These are phyloP conservation scores for cattle (Bos taurus) DNA, from an alignment of 2,113 vertebrate genomes.

Conservation along the genomic window ARS-UCD2.0 NC_037336.1:35852501-35853000, in stretches of 20 bases:
- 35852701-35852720: not conserved
- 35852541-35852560: conserved; percentile 33
- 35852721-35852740: not conserved
- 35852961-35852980: not conserved
- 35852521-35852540: not conserved
- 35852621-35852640: not conserved
- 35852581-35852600: not conserved
- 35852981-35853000: not conserved
- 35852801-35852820: not conserved
- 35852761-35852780: not conserved
- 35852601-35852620: not conserved
- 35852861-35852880: not conserved
- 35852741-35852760: not conserved
- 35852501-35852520: not conserved
- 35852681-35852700: not conserved
- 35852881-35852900: not conserved
- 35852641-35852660: not conserved
- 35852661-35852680: not conserved
- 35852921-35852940: not conserved
- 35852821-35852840: not conserved
- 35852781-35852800: not conserved
- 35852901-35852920: not conserved
- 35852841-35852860: not conserved
- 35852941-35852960: not conserved
- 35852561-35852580: not conserved